Conservation (phyloP, 2,797 vertebrate genomes). For the Gymnodraco acuticeps region DNA sequence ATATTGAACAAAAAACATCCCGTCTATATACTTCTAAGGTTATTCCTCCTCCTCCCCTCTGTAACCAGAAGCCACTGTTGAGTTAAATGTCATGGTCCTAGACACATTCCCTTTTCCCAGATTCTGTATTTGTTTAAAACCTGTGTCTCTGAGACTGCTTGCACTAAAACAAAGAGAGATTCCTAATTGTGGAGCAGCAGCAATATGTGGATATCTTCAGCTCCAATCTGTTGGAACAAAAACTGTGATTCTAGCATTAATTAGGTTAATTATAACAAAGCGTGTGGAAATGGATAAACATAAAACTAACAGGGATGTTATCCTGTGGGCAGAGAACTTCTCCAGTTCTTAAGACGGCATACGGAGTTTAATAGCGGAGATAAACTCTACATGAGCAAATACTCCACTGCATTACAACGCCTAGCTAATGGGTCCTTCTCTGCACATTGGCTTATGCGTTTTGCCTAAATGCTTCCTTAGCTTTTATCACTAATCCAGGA, state of each 20-base stretch:
- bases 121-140: background rate
- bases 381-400: slow-evolving; percentile 35
- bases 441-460: slow-evolving; percentile 47
- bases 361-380: slow-evolving; percentile 54
- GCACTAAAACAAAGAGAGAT: slow-evolving; percentile 14
- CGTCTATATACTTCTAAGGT: background rate
- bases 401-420: slow-evolving; percentile 24
- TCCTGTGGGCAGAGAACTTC: background rate
- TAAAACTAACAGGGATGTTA: slow-evolving; percentile 39
- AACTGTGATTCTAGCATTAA: slow-evolving; percentile 29
- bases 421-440: slow-evolving; percentile 43
- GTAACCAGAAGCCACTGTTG: too few species aligned
- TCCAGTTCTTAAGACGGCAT: slow-evolving; percentile 32
- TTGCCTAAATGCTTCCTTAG: slow-evolving; percentile 48
- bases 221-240: slow-evolving; percentile 22
- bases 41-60: background rate
- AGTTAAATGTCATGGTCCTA: background rate
- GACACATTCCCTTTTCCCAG: background rate
- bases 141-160: background rate
- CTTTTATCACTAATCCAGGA: slow-evolving; percentile 69
- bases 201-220: slow-evolving; percentile 38
- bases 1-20: too few species aligned
- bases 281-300: slow-evolving; percentile 24
- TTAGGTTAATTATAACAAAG: slow-evolving; percentile 37
- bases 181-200: slow-evolving; percentile 14